A percentile compares a stretch with the other conserved stretches of the same genome.
Evolutionary conservation across 2,113 vertebrate genomes (phyloP).

Genomic region (Malurus alboscapulatus): DNA sequence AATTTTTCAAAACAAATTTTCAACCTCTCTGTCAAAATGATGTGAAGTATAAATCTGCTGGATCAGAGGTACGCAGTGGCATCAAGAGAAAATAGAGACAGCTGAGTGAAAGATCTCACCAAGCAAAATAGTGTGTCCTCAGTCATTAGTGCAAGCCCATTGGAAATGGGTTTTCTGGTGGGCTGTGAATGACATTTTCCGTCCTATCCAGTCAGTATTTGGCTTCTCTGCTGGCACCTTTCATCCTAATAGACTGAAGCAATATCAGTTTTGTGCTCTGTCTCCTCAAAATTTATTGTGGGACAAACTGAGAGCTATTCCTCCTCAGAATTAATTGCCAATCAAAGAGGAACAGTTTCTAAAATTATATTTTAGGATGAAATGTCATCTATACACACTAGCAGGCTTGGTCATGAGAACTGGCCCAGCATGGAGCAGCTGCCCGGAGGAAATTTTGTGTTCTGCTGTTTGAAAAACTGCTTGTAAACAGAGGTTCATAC

Average conservation of each 20-base stretch:
- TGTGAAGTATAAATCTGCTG: fast-evolving
- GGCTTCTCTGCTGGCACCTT: neutral
- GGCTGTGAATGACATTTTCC: neutral
- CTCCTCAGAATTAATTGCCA: neutral
- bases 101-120: neutral
- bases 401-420: neutral
- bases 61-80: neutral
- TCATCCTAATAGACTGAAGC: neutral
- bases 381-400: neutral
- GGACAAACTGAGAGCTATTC: neutral
- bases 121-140: neutral
- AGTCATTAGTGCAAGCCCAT: neutral
- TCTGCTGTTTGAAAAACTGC: neutral
- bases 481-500: neutral
- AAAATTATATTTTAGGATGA: neutral
- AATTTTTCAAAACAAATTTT: neutral
- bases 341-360: neutral
- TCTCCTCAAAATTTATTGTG: neutral
- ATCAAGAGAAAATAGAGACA: neutral
- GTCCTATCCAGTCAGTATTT: neutral
- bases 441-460: neutral
- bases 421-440: neutral
- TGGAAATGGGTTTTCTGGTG: neutral
- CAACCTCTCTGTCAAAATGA: neutral
- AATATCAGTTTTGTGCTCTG: neutral